Conservation (phyloP, 2,797 vertebrate genomes). For the Margarornis squamiger region DNA sequence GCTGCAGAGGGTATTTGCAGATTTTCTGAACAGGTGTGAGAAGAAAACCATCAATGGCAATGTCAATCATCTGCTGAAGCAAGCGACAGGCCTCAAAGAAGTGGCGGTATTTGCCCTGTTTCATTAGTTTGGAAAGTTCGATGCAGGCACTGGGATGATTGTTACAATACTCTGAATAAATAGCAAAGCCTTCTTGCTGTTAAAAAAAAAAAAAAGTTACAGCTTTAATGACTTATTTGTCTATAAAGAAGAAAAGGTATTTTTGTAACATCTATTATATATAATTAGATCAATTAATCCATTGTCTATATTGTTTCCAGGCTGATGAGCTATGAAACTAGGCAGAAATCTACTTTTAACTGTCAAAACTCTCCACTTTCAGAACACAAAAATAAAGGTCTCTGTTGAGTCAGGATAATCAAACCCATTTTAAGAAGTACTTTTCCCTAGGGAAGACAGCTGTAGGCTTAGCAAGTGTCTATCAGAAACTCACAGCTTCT, state of each 20-base stretch:
- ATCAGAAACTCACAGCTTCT: background rate
- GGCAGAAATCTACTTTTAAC: background rate
- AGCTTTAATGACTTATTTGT: background rate
- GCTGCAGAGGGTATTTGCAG: slow-evolving; percentile 97
- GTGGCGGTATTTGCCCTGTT: slow-evolving; percentile 90
- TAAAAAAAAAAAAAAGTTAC: background rate
- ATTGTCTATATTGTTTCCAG: background rate
- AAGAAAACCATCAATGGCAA: slow-evolving; percentile 94
- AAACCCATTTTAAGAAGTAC: background rate
- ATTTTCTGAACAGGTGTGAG: slow-evolving; percentile 98
- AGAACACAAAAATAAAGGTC: background rate
- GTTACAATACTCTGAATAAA: slow-evolving; percentile 98
- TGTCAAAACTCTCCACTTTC: background rate
- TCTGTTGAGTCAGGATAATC: background rate
- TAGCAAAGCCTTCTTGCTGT: slow-evolving; percentile 92
- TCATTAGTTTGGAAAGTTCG: slow-evolving; percentile 92
- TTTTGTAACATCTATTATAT: background rate
- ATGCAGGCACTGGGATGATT: slow-evolving; percentile 90
- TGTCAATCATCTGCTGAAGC: slow-evolving; percentile 98
- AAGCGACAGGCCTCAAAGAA: slow-evolving; percentile 98
- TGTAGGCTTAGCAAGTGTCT: background rate
- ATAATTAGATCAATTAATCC: background rate
- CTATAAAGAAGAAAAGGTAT: background rate
- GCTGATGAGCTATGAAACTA: background rate
- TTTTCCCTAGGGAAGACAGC: background rate